Evolutionary conservation across 2,888 invertebrate genomes (phyloP), one percentile per base, ranked within the genome.

Genomic region (Diarsia rubi): DNA sequence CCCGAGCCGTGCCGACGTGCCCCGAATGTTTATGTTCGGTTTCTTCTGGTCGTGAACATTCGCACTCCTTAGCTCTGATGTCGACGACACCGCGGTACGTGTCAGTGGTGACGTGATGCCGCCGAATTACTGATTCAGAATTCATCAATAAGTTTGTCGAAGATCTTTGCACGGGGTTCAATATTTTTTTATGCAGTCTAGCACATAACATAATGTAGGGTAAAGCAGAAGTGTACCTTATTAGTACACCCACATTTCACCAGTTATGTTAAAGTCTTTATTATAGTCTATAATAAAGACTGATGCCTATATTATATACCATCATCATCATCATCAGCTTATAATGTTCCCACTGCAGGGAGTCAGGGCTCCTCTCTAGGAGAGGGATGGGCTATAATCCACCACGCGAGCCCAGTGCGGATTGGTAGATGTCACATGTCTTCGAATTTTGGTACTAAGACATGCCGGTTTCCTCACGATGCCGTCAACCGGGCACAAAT

Each of bases 21-120:
- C 74, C 79, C 63, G 96, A 94, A 96, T 96, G 83, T 88, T 90
- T 91, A 94, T 90, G 81, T 79, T 80, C 80, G 49, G 79, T 86
- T 90, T 93, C 91, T 93, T 93, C 91, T 91, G 91, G 88, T 91
- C 86, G 91, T 82, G 91, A 93, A 93, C 94, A 92, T 95, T 96
- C 89, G 91, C 95, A 94, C 94, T 95, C 90, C 91, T 94, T 92
- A 90, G 88, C 84, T 88, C 86, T 88, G 88, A 90, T 87, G 89
- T 88, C 89, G 90, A 88, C 89, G 91, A 90, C 89, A 90, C 83
- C 81, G 73, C 82, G 79, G 81, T 85, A 73, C 73, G 83, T 84
- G 81, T 62, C 73, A 76, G 78, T 81, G 70, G 74, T 70, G 64
- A 70, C 73, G 75, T 70, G 74, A 79, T 54, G 75, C n/a, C 62